Conservation (phyloP, 1,140 invertebrate genomes). For the Alviniconcha marisindica region DNA sequence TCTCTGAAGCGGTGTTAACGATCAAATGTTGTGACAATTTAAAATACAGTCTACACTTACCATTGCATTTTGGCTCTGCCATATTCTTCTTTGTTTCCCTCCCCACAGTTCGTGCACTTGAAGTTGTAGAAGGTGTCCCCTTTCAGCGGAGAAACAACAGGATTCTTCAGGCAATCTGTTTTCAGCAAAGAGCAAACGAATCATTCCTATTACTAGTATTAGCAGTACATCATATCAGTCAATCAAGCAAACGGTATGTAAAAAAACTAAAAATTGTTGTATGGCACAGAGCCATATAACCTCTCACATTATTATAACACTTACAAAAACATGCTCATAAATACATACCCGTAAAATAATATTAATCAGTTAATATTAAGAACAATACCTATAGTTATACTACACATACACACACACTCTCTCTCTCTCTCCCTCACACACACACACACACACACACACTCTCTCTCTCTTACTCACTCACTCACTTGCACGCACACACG, state of each 20-base stretch:
- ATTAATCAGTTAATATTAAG: too few relatives aligned
- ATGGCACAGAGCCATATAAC: too few relatives aligned
- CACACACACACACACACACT: too few relatives aligned
- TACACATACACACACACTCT: too few relatives aligned
- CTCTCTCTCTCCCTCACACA: too few relatives aligned
- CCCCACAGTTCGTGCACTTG: constrained; percentile 82
- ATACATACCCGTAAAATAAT: too few relatives aligned
- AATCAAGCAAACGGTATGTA: background rate
- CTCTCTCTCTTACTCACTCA: too few relatives aligned
- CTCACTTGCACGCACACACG: too few relatives aligned
- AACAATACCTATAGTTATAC: too few relatives aligned
- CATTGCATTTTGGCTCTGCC: constrained; percentile 82
- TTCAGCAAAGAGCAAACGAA: background rate
- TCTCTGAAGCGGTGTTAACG: background rate
- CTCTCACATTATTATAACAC: too few relatives aligned
- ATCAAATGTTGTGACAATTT: background rate
- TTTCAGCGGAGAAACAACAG: constrained; percentile 81
- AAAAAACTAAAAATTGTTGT: background rate
- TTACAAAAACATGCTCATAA: too few relatives aligned
- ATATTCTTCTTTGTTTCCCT: constrained; percentile 79
- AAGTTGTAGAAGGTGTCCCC: constrained; percentile 88
- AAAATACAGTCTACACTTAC: constrained; percentile 70
- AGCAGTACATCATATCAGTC: background rate
- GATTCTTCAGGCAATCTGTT: constrained; percentile 69
- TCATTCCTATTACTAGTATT: background rate